Evolutionary conservation across 2,888 invertebrate species (phyloP), one percentile per base, ranked within the genome.

Genomic region (Pandemis heparana): DNA sequence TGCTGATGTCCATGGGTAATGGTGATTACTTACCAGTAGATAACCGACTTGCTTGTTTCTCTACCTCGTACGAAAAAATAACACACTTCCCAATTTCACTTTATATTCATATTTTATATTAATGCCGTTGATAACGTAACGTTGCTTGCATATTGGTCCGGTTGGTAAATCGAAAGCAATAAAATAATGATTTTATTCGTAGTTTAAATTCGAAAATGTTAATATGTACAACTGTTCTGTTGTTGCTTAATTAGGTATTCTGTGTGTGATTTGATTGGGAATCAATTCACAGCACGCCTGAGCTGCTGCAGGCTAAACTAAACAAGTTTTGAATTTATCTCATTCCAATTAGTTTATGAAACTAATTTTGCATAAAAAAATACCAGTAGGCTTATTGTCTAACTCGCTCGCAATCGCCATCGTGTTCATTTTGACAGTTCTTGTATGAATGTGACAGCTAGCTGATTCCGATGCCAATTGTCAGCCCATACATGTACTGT

Each of bases 221-320:
- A 53, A 67, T 67, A 53, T n/a, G 51, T 48, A 5, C 23, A 32
- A 60, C 51, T 67, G 59, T 18, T 62, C 53, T 67, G 48, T 18
- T 56, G 38, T 63, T 53, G 63, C 56, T 68, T 68, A 73, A 68
- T 73, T 73, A 48, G 10, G n/a, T 39, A 73, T 73, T 68, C 68
- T 68, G 48, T 73, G 39, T 68, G 68, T 68, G 68, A 68, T 72
- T 59, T 72, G 66, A 71, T 62, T 67, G 51, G 51, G 39, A 46
- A 62, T 59, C 56, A 63, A 48, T 68, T 68, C 63, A 56, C 46
- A 68, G 63, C 63, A 63, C 68, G 68, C 56, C 56, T 56, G 43
- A 32, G 56, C 46, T 72, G 18, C 46, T 72, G 43, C 61, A 46
- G 46, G 63, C 32, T 51, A 32, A 53, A 60, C 53, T 46, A 73